A percentile compares a stretch with the other conserved stretches of the same genome.
Conservation (phyloP, 2,113 vertebrate species). For the Mystacornis crossleyi region DNA sequence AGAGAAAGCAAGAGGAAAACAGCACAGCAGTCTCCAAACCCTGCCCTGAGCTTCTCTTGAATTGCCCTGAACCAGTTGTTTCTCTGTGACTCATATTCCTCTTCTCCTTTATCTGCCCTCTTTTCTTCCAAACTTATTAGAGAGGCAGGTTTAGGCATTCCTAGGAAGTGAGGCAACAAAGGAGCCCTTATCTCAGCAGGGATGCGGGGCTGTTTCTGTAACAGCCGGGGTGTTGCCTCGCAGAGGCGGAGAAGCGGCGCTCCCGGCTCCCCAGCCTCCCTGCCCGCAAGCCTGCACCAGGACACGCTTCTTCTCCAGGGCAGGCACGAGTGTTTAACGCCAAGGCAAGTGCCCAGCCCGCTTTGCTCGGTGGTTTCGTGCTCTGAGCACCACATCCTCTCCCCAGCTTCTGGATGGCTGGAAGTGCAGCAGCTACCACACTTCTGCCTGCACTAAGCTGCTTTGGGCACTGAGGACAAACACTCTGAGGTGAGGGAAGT, state of each 20-base stretch:
- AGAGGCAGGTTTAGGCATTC: neutral
- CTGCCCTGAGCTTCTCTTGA: neutral
- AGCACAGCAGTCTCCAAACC: neutral
- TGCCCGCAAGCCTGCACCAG: accelerated
- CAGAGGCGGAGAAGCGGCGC: accelerated
- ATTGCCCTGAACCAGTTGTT: neutral
- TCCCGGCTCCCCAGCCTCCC: neutral
- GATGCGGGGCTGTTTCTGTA: neutral
- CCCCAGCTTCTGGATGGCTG: neutral
- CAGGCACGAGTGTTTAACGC: accelerated
- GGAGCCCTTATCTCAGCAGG: neutral
- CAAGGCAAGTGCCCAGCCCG: neutral
- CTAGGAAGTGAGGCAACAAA: neutral
- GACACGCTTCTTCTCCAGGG: neutral
- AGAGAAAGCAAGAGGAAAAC: neutral
- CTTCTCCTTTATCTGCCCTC: neutral
- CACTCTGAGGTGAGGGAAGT: neutral
- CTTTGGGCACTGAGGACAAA: neutral
- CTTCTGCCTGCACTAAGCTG: neutral
- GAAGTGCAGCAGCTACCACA: neutral
- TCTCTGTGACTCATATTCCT: neutral
- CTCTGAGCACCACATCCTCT: neutral
- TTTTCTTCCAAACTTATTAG: neutral
- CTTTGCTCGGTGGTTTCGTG: neutral
- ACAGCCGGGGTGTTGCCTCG: accelerated